Percentiles rank a stretch among this genome's conserved stretches.
phyloP scores from a whole-genome alignment of 2,888 invertebrate species.

The Acleris holmiana region DNA sequence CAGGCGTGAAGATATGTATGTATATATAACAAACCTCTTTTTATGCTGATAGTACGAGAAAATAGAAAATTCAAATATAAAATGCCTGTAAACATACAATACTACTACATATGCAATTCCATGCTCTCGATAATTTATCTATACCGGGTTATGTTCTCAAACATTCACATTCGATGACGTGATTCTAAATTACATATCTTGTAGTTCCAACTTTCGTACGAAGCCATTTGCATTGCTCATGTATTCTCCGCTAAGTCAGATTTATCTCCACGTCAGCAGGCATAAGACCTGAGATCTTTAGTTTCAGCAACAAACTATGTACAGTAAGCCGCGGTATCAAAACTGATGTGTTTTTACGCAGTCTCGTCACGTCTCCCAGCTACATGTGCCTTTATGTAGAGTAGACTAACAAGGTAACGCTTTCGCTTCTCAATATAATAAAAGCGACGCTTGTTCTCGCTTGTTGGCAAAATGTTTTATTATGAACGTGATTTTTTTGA shows the following conservation, averaged over 20 bases:
- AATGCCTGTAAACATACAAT: no score
- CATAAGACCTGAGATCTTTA: slow-evolving; percentile 5
- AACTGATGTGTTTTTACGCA: slow-evolving; percentile 28
- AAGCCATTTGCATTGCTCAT: no score
- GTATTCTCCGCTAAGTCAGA: slow-evolving; percentile 16
- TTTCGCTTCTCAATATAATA: slow-evolving; percentile 27
- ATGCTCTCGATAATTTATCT: no score
- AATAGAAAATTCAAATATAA: no score
- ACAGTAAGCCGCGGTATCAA: slow-evolving; percentile 24
- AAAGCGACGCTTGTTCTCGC: not conserved
- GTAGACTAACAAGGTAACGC: slow-evolving; percentile 30
- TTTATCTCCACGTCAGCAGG: slow-evolving; percentile 9
- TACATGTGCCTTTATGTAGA: slow-evolving; percentile 27
- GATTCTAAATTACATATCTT: not conserved
- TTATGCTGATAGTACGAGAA: no score
- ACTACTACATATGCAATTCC: no score
- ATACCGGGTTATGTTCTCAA: no score
- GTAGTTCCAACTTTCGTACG: not conserved
- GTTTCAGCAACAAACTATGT: slow-evolving; percentile 16
- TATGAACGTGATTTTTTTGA: no score
- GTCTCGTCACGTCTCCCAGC: slow-evolving; percentile 22
- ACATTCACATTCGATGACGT: no score
- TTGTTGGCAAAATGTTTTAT: no score
- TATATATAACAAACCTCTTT: no score
- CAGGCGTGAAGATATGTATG: no score